Evolutionary conservation across 2,888 invertebrate genomes (phyloP), one percentile per base, ranked within the genome.

Genomic region (Allacma fusca): DNA sequence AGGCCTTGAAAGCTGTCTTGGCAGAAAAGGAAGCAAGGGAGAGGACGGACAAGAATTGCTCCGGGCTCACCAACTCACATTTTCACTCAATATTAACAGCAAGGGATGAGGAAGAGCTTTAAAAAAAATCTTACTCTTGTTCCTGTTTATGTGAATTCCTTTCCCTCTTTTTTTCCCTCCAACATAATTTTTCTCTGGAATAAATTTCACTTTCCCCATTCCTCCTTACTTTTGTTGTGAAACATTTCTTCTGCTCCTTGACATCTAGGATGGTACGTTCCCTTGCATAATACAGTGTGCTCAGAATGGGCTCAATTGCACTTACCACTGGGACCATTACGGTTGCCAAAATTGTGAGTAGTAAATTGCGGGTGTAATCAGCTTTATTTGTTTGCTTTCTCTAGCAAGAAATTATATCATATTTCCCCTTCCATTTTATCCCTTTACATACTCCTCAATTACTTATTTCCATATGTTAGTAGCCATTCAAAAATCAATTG

Each of bases 91-190:
- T 71, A 59, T 57, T 29, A 57, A 71, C 29, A 29, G n/a, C 0
- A 29, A 71, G 57, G 59, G 50, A 57, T 26, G 71, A 21, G 59
- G 24, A 70, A 50, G 28, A 70, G 71, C 71, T 29, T 57, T 71
- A 19, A 71, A 71, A 71, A 71, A 70, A 71, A 57, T 59, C 59
- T 59, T 59, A 59, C 59, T 59, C 57, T 71, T 59, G 71, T 71
- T 71, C 59, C 57, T 34, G 34, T 34, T 34, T 34, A 34, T 34
- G 34, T 34, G 34, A 34, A 34, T 34, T 34, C 34, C 34, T 34
- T 34, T 34, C 34, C 34, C 34, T 34, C 34, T 9, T 34, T 34
- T 34, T 34, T 9, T 34, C 34, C 9, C n/a, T n/a, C n/a, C n/a
- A n/a, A n/a, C 9, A 34, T 34, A 34, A 34, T 34, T 34, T 34